These are phyloP conservation scores for Sclerodermus sp. DNA, from an alignment of 2,888 invertebrate species.

Conservation along the genomic window DNA sequence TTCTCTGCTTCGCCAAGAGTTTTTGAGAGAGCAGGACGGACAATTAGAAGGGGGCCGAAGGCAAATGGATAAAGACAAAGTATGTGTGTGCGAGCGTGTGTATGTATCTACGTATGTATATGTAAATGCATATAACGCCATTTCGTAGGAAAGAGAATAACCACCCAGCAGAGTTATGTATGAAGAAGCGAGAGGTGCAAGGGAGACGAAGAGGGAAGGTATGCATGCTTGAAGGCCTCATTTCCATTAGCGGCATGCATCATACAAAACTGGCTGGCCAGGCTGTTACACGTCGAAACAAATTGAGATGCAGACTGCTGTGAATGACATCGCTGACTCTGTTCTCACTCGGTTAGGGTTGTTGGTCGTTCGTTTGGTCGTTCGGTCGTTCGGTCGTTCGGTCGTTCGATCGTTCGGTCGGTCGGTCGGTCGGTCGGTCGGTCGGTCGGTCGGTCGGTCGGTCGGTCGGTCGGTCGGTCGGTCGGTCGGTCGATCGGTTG, in stretches of 20 bases:
- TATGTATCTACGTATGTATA: neutral
- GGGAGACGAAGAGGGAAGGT: neutral
- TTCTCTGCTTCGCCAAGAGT: too few relatives aligned
- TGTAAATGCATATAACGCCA: too few relatives aligned
- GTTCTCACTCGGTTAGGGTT: neutral
- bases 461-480: too few relatives aligned
- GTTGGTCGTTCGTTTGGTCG: too few relatives aligned
- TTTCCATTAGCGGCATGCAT: slow-evolving; percentile 38
- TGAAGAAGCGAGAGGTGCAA: neutral
- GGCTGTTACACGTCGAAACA: slow-evolving; percentile 19
- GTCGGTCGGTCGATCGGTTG: too few relatives aligned
- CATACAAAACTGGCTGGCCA: slow-evolving; percentile 19
- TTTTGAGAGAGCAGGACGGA: too few relatives aligned
- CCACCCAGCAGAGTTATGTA: too few relatives aligned
- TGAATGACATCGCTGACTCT: slow-evolving; percentile 10
- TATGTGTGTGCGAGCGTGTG: neutral
- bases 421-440: too few relatives aligned
- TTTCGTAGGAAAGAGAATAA: neutral
- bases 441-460: too few relatives aligned
- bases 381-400: too few relatives aligned
- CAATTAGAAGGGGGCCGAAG: too few relatives aligned
- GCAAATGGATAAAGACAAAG: neutral
- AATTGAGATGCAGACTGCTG: slow-evolving; percentile 23
- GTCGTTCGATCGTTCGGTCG: too few relatives aligned
- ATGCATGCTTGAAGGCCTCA: slow-evolving; percentile 24